Base-by-base conservation (phyloP, 30 jellyfish, hydroid and myxozoan genomes). In the Sanderia malayensis region DNA sequence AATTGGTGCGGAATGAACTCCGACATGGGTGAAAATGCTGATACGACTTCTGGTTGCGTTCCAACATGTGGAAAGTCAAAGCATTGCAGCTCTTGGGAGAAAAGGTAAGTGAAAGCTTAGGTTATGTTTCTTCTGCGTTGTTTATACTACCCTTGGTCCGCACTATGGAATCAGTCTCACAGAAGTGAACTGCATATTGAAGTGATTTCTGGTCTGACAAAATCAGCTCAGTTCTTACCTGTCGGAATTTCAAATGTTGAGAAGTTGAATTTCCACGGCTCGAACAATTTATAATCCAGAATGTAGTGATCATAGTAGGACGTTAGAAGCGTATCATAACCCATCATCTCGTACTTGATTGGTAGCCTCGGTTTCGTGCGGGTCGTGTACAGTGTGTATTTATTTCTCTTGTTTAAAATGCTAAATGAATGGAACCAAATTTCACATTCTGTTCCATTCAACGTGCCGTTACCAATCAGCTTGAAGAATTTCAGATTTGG, bases 301-400 rank as follows among this genome's bases (percentile, higher is more conserved):
- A 88, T 81, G 67, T 88, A 88, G 57, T 88, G 90, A 69, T 88
- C 97, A 52, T 88, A 88, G 67, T 88, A 88, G 11, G 97, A 88
- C 41, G 97, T 81, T 32, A 88, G 80, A 64, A 88, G 47, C 10
- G 97, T 88, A 55, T 88, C 97, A 53, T 88, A 88, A 27, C 97
- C 97, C 97, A 88, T 88, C 97, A 88, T 88, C 61, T 88, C 97
- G 44, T 88, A 88, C n/a, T 82, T 93, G n/a, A 88, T 9, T 28
- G 97, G 97, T 1, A 74, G 57, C 18, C 93, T 80, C 4, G 97
- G 92, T 13, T 61, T 41, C 31, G 86, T 61, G 44, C 95, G 61
- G 28, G 97, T 88, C 31, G 97, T 88, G 44, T 88, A 88, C 58
- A 88, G 46, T 20, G 97, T 88, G 86, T 88, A 88, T 27, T 52